Percentiles rank a stretch among this genome's conserved stretches.
These are phyloP conservation scores for Xiphorhynchus erythropygius DNA, from an alignment of 2,797 vertebrate species.

Conservation along the genomic window DNA sequence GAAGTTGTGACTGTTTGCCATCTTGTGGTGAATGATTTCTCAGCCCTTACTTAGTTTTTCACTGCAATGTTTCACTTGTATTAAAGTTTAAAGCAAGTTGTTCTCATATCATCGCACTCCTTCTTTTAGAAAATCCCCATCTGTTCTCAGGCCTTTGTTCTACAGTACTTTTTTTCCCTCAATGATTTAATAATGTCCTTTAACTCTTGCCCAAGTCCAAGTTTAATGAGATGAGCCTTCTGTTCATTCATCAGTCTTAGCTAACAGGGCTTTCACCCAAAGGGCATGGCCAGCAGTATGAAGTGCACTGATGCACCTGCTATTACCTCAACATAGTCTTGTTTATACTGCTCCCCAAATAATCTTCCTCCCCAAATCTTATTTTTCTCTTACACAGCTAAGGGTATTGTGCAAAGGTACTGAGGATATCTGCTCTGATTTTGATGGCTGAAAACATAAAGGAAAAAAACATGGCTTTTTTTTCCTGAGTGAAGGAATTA, in stretches of 20 bases:
- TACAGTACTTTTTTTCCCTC: background rate
- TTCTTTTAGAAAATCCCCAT: background rate
- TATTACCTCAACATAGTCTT: background rate
- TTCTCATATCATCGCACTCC: background rate
- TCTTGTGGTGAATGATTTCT: conserved; percentile 33
- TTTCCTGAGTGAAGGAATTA: background rate
- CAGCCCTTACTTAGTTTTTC: background rate
- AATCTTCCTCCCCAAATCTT: background rate
- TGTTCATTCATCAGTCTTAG: background rate
- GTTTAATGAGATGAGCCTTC: background rate
- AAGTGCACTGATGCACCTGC: background rate
- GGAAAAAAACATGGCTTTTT: background rate
- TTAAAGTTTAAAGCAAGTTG: background rate
- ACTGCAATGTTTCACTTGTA: background rate
- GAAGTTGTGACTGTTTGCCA: conserved; percentile 34
- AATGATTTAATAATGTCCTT: background rate
- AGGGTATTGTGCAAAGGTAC: background rate
- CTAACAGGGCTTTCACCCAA: background rate
- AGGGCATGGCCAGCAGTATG: background rate
- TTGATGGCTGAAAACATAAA: background rate
- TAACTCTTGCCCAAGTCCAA: background rate
- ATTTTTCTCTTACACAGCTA: background rate
- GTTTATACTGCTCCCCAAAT: background rate
- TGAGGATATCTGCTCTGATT: background rate
- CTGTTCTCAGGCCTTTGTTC: background rate